phyloP scores from a whole-genome alignment of 1,140 invertebrate species.

The Drosophila ananassae region DNA sequence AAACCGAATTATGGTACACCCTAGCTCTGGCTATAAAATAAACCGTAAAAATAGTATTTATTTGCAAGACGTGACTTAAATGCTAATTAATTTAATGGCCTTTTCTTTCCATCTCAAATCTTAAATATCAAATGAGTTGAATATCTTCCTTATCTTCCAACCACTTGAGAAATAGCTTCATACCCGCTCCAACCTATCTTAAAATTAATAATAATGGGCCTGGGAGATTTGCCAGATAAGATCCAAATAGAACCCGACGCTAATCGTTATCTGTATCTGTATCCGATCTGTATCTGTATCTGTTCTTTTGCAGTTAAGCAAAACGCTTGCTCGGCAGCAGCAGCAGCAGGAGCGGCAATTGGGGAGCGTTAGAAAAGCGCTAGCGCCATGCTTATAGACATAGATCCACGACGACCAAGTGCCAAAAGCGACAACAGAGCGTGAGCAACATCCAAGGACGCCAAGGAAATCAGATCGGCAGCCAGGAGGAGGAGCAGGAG shows the following conservation, averaged over 20 bases:
- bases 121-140: no score
- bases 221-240: conserved; percentile 36
- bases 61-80: no score
- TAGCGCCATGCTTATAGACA: conserved; percentile 73
- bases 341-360: conserved; percentile 43
- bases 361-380: conserved; percentile 59
- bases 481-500: conserved; percentile 2
- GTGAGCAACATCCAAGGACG: conserved; percentile 52
- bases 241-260: conserved; percentile 23
- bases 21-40: neutral
- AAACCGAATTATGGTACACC: conserved; percentile 8
- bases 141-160: neutral
- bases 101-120: no score
- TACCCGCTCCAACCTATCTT: neutral
- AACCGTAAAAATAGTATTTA: no score
- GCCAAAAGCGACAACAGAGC: conserved; percentile 63
- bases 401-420: conserved; percentile 60
- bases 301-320: conserved; percentile 20
- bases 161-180: neutral
- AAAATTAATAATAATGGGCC: conserved; percentile 25
- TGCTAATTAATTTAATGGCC: no score
- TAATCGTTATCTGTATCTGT: conserved; percentile 35
- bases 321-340: conserved; percentile 27
- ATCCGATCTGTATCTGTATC: conserved; percentile 8
- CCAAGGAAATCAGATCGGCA: neutral